A percentile compares a stretch with the other conserved stretches of the same genome.
These are phyloP conservation scores for Scaptomyza tumidula DNA, from an alignment of 2,888 invertebrate genomes.

Conservation along the genomic window DNA sequence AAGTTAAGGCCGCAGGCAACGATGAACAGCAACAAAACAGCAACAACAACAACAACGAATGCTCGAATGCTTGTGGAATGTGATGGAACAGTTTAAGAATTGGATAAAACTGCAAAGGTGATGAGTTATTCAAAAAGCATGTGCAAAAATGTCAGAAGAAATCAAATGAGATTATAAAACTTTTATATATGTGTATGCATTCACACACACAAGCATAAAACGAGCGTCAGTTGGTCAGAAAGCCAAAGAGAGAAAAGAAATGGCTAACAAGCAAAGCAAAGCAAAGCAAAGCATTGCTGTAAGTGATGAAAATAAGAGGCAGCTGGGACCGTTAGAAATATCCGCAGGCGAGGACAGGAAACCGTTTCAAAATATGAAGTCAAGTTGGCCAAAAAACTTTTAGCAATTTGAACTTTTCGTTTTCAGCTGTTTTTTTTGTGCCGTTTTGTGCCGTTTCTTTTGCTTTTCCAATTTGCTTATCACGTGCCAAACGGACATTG, in stretches of 20 bases:
- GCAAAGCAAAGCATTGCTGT: background rate
- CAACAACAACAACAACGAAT: conserved; percentile 15
- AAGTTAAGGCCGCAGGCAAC: conserved; percentile 59
- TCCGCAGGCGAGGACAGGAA: conserved; percentile 40
- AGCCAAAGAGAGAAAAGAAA: conserved; percentile 9
- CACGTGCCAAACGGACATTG: conserved; percentile 61
- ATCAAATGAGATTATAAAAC: conserved; percentile 69
- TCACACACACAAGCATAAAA: background rate
- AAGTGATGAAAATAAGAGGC: conserved; percentile 33
- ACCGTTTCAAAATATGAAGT: conserved; percentile 41
- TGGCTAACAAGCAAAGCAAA: conserved; percentile 16
- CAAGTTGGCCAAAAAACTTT: conserved; percentile 25
- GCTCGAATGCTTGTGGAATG: conserved; percentile 45
- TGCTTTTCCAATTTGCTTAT: conserved; percentile 34
- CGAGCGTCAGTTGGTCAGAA: conserved; percentile 14
- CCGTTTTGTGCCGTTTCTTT: background rate
- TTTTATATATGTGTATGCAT: background rate
- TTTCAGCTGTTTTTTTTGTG: background rate
- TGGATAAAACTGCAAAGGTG: conserved; percentile 55
- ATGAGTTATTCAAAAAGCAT: conserved; percentile 76
- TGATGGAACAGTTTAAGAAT: conserved; percentile 57
- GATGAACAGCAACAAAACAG: background rate
- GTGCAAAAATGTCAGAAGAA: conserved; percentile 74
- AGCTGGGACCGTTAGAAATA: conserved; percentile 41
- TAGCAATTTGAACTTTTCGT: conserved; percentile 67